Conservation (phyloP, 2,113 vertebrate genomes). For the Marcusenius ussheri region DNA sequence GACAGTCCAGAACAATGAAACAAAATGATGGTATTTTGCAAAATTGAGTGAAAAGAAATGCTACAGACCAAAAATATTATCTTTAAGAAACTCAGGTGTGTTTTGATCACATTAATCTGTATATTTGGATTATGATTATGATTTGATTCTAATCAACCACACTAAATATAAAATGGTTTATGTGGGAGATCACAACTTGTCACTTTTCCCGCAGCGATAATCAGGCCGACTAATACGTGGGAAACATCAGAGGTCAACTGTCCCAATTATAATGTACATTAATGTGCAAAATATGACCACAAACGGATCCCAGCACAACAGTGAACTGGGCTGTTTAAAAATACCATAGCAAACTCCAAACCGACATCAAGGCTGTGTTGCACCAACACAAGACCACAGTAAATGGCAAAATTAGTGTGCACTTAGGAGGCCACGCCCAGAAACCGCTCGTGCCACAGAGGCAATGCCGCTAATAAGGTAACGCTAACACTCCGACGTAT, state of each 20-base stretch:
- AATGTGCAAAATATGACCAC: slow-evolving; percentile 8
- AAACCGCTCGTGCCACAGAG: slow-evolving; percentile 6
- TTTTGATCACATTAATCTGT: not conserved
- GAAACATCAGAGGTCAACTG: slow-evolving; percentile 15
- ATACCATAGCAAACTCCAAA: slow-evolving; percentile 14
- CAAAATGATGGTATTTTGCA: not conserved
- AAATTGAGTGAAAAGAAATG: not conserved
- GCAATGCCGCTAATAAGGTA: slow-evolving; percentile 9
- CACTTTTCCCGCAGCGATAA: not conserved
- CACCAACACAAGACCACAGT: slow-evolving; percentile 20
- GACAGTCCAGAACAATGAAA: not conserved
- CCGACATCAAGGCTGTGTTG: slow-evolving; percentile 13
- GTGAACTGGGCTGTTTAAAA: slow-evolving; percentile 7
- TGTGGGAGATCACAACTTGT: not conserved
- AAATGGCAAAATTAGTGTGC: slow-evolving; percentile 14
- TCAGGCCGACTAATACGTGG: not conserved
- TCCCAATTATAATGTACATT: not conserved
- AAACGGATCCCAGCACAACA: not conserved
- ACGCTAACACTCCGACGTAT: not conserved
- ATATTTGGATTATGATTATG: not conserved
- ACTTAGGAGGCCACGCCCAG: not conserved
- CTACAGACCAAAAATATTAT: not conserved
- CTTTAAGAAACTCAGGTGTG: not conserved
- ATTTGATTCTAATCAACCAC: not conserved
- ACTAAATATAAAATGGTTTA: not conserved